Percentiles rank a stretch among this genome's conserved stretches.
Evolutionary conservation across 1,140 invertebrate species (phyloP).

Genomic region (Mizuhopecten yessoensis): DNA sequence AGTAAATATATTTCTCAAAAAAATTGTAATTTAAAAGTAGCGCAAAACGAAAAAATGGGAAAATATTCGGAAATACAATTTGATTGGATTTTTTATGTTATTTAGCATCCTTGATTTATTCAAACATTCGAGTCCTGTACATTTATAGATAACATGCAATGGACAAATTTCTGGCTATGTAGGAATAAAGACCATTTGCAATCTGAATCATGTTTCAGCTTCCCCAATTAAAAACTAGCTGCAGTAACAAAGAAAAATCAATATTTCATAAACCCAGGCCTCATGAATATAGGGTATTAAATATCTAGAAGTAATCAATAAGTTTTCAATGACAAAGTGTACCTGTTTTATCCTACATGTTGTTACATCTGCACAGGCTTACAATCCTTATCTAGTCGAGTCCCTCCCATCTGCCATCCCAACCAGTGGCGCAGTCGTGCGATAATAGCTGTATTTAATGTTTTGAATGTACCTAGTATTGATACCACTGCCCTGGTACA

Average conservation of each 20-base stretch:
- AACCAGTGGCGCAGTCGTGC: constrained; percentile 1
- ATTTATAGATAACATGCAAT: background rate
- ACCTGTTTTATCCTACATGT: constrained; percentile 34
- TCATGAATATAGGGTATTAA: constrained; percentile 39
- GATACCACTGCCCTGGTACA: constrained; percentile 1
- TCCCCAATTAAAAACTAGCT: constrained; percentile 23
- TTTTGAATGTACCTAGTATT: constrained; percentile 39
- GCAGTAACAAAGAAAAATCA: constrained; percentile 34
- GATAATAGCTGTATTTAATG: constrained; percentile 39
- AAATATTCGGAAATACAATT: background rate
- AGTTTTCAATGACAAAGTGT: constrained; percentile 34
- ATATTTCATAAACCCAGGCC: constrained; percentile 38
- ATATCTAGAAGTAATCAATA: constrained; percentile 40
- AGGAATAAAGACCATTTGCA: constrained; percentile 38
- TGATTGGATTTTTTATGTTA: background rate
- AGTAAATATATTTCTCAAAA: too few relatives aligned
- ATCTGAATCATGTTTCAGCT: constrained; percentile 27
- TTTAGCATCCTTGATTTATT: background rate
- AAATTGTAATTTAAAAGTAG: background rate
- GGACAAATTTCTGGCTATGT: constrained; percentile 32
- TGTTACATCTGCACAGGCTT: constrained; percentile 37
- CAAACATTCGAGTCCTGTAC: background rate
- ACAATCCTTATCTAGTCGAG: constrained; percentile 26
- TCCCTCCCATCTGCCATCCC: constrained; percentile 30
- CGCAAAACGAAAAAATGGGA: background rate